These are phyloP conservation scores for Ornithorhynchus anatinus DNA, from an alignment of 2,113 vertebrate genomes.

Conservation along the genomic window DNA sequence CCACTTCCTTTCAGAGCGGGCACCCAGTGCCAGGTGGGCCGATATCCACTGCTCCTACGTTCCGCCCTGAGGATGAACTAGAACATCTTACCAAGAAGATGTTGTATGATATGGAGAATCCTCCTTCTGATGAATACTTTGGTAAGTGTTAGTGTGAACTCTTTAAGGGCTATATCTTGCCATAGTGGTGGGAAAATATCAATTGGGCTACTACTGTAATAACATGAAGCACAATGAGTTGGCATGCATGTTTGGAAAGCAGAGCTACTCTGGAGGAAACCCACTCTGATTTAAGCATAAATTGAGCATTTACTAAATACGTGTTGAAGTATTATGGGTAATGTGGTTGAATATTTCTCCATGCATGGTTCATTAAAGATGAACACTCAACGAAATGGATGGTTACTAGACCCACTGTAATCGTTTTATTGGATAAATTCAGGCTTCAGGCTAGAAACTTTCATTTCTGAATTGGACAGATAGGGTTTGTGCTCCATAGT, in stretches of 20 bases:
- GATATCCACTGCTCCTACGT: constrained; percentile 53
- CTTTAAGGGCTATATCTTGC: no score
- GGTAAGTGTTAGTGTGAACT: no score
- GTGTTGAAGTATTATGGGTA: constrained; percentile 31
- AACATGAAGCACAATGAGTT: constrained; percentile 18
- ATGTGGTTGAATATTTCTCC: constrained; percentile 35
- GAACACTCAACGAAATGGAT: background rate
- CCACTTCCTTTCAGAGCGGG: constrained; percentile 58
- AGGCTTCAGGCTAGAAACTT: no score
- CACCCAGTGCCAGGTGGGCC: constrained; percentile 56
- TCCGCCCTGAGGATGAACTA: constrained; percentile 92
- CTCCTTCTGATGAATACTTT: constrained; percentile 93
- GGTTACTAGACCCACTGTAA: constrained; percentile 18
- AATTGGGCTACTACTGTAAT: background rate
- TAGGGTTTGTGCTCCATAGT: no score
- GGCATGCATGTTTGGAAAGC: constrained; percentile 40
- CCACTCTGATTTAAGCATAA: constrained; percentile 52
- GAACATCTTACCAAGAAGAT: constrained; percentile 98
- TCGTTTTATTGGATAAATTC: no score
- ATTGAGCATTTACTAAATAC: constrained; percentile 35
- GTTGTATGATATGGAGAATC: constrained; percentile 97
- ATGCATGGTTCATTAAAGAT: constrained; percentile 26
- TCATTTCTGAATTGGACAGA: no score
- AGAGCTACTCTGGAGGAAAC: constrained; percentile 52
- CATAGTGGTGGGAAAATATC: background rate